phyloP scores from a whole-genome alignment of 2,888 invertebrate genomes.

The Globia sparganii region DNA sequence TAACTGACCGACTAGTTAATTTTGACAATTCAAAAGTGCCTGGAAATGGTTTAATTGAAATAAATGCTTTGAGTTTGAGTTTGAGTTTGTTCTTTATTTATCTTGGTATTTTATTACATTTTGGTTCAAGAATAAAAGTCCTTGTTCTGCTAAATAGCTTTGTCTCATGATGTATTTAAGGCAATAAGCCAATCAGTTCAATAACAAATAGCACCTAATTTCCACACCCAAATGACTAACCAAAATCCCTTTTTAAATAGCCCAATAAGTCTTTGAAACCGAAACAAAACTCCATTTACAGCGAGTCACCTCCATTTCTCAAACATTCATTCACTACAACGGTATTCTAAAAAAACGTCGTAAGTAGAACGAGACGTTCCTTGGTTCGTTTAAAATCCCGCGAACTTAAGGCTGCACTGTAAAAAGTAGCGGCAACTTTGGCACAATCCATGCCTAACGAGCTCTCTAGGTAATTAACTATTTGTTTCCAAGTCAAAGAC shows the following conservation, averaged over 20 bases:
- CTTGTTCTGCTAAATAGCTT: not conserved
- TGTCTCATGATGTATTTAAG: no score
- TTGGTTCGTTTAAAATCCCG: conserved; percentile 65
- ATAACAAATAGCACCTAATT: not conserved
- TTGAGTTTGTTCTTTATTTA: no score
- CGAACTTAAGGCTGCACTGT: conserved; percentile 66
- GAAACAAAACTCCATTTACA: conserved; percentile 37
- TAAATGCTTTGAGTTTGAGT: no score
- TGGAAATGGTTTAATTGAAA: no score
- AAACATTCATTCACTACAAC: conserved; percentile 58
- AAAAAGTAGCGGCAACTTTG: conserved; percentile 72
- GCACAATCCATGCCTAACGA: conserved; percentile 86
- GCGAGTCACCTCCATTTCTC: conserved; percentile 59
- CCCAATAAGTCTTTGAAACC: conserved; percentile 21
- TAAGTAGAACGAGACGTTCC: conserved; percentile 63
- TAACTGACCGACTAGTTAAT: no score
- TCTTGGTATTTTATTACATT: not conserved
- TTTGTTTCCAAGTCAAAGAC: conserved; percentile 88
- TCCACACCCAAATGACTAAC: not conserved
- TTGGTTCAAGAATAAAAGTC: not conserved
- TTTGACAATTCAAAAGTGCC: no score
- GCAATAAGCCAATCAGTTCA: not conserved
- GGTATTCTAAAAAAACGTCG: conserved; percentile 52
- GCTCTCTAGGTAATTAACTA: conserved; percentile 88
- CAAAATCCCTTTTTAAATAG: conserved; percentile 11